phyloP scores from a whole-genome alignment of 2,113 vertebrate genomes.

The Rallus limicola region DNA sequence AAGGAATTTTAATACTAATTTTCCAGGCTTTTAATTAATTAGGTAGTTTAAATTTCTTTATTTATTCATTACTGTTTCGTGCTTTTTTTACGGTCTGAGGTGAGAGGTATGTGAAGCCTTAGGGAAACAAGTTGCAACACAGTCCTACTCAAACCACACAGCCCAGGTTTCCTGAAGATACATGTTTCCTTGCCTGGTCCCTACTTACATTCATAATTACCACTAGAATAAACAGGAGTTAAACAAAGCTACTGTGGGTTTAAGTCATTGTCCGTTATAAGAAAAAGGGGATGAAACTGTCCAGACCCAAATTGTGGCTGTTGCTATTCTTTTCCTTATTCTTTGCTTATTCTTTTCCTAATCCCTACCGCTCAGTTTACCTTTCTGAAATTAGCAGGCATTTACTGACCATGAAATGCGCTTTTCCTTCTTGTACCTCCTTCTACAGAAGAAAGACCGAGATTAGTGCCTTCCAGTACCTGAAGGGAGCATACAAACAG shows the following conservation, averaged over 20 bases:
- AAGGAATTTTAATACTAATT: constrained; percentile 44
- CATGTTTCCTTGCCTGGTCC: neutral
- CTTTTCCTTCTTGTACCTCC: neutral
- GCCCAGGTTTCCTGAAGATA: constrained; percentile 20
- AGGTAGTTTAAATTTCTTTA: constrained; percentile 4
- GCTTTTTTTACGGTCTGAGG: neutral
- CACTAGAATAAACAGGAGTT: constrained; percentile 19
- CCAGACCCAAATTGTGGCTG: neutral
- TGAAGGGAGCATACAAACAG: too few relatives aligned
- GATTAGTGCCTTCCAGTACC: neutral
- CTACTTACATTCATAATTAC: neutral
- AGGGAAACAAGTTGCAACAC: constrained; percentile 31
- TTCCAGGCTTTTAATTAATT: constrained; percentile 45
- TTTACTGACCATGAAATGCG: constrained; percentile 2
- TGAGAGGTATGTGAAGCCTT: constrained; percentile 27
- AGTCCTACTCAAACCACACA: constrained; percentile 21
- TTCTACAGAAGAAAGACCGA: neutral
- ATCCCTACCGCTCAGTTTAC: neutral
- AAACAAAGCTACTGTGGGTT: constrained; percentile 6
- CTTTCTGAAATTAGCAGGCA: neutral
- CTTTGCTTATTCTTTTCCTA: too few relatives aligned
- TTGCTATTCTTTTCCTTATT: neutral
- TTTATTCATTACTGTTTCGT: constrained; percentile 36
- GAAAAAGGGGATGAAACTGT: neutral
- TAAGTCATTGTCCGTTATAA: neutral